These are phyloP conservation scores for Macrosoma leucophasiata DNA, from an alignment of 2,888 invertebrate species.

Conservation along the genomic window DNA sequence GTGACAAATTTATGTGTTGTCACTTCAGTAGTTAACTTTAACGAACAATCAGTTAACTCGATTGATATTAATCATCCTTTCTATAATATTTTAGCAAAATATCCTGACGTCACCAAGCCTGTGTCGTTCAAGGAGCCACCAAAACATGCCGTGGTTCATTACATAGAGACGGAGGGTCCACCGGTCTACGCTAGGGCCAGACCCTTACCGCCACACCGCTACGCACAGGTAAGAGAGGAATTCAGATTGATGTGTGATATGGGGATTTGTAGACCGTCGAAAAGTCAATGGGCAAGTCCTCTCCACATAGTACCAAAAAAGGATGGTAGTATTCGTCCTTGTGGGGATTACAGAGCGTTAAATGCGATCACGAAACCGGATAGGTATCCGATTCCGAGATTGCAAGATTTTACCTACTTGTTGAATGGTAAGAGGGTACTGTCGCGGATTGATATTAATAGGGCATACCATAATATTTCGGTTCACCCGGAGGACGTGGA, in stretches of 20 bases:
- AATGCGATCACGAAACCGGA: slow-evolving; percentile 17
- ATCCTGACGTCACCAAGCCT: slow-evolving; percentile 3
- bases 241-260: slow-evolving; percentile 16
- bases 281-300: slow-evolving; percentile 22
- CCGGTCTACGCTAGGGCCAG: slow-evolving; percentile 11
- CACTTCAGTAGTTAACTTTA: neutral
- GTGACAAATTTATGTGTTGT: slow-evolving; percentile 2
- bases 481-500: too few species aligned
- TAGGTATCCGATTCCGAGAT: slow-evolving; percentile 8
- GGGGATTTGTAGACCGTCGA: slow-evolving; percentile 20
- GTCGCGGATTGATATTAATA: slow-evolving; percentile 10
- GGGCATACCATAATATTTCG: slow-evolving; percentile 10
- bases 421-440: slow-evolving; percentile 7
- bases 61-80: neutral
- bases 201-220: slow-evolving; percentile 12
- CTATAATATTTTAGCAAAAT: slow-evolving; percentile 5
- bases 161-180: slow-evolving; percentile 14
- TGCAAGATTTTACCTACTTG: slow-evolving; percentile 12
- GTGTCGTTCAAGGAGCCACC: slow-evolving; percentile 9
- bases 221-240: slow-evolving; percentile 11
- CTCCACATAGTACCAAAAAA: slow-evolving; percentile 31
- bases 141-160: slow-evolving; percentile 14
- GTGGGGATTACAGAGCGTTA: slow-evolving; percentile 28
- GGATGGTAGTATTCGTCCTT: slow-evolving; percentile 24
- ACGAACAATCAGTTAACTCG: neutral